Evolutionary conservation across 1,140 invertebrate species (phyloP).

Genomic region (Drosophila dunni): DNA sequence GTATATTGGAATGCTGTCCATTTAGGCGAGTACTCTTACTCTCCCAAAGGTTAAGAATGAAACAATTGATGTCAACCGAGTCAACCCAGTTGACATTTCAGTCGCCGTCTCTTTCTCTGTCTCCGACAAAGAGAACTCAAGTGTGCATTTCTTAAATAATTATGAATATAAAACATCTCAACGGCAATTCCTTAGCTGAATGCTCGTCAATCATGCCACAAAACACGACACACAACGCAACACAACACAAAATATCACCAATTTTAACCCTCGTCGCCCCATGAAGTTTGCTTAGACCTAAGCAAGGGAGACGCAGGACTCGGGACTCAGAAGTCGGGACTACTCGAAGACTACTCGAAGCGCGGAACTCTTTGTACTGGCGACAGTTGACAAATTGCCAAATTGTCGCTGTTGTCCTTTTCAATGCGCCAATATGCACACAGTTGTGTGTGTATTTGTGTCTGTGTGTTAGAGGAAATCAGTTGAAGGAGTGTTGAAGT

Average conservation of each 20-base stretch:
- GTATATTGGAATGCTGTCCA: constrained; percentile 13
- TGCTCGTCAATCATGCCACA: constrained; percentile 71
- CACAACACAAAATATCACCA: not conserved
- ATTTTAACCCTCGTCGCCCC: constrained; percentile 24
- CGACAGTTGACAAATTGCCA: constrained; percentile 79
- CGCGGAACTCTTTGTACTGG: constrained; percentile 50
- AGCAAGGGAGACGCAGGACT: constrained; percentile 17
- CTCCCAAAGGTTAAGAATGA: constrained; percentile 4
- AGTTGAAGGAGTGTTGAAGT: constrained; percentile 4
- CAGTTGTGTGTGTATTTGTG: constrained; percentile 14
- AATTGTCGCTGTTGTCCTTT: constrained; percentile 57
- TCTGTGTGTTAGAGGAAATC: not conserved
- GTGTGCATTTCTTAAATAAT: constrained; percentile 82
- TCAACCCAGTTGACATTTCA: constrained; percentile 68
- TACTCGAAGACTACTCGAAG: not conserved
- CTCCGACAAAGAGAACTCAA: constrained; percentile 55
- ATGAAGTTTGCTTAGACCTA: constrained; percentile 36
- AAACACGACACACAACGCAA: constrained; percentile 9
- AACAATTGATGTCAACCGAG: constrained; percentile 50
- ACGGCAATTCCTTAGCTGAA: constrained; percentile 61
- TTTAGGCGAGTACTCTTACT: not conserved
- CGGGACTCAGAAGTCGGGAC: not conserved
- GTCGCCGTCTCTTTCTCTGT: constrained; percentile 16
- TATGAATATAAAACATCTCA: constrained; percentile 75
- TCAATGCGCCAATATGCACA: constrained; percentile 44